Evolutionary conservation across 2,888 invertebrate genomes (phyloP), one percentile per base, ranked within the genome.

Genomic region (Ennomos fuscantarius): DNA sequence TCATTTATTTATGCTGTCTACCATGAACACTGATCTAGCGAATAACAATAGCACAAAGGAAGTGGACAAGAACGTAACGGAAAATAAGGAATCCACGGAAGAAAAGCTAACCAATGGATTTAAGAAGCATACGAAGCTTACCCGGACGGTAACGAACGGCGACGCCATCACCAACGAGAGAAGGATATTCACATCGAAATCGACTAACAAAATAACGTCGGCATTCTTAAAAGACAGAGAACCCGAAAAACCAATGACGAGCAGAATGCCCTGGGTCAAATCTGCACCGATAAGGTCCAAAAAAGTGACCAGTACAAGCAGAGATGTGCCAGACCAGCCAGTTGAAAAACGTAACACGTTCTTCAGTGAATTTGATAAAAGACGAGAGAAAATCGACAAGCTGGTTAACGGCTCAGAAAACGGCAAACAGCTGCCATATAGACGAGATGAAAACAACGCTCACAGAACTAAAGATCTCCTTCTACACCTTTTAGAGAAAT

Each of bases 381-480:
- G 91, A 63, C 78, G 91, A 42, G 92, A 91, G 36, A 87, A 85
- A 57, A 90, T 92, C 71, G 87, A 91, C 60, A 89, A 89, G 75
- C 70, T 92, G 62, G 89, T 89, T 13, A 91, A 87, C 45, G 86
- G 87, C 1, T 62, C 80, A 9, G 89, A 87, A 54, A 91, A 91
- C 53, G 89, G 89, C 0, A 79, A 85, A 64, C 91, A 88, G 62
- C 52, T 86, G 59, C 87, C 91, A n/a, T 91, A 91, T 55, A 85
- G 93, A 70, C 84, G 93, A 54, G 92, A 92, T 57, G 92, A 92
- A 60, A 88, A 93, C 72, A 94, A 94, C 40, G 95, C 95, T 9
- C 95, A 94, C 62, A 94, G 94, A 47, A 96, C 96, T 24, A 96
- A 97, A 84, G 95, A 97, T 79, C 93, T 97, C 45, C 86, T 97